phyloP scores from a whole-genome alignment of 2,113 vertebrate species.

The human (Homo sapiens) region DNA sequence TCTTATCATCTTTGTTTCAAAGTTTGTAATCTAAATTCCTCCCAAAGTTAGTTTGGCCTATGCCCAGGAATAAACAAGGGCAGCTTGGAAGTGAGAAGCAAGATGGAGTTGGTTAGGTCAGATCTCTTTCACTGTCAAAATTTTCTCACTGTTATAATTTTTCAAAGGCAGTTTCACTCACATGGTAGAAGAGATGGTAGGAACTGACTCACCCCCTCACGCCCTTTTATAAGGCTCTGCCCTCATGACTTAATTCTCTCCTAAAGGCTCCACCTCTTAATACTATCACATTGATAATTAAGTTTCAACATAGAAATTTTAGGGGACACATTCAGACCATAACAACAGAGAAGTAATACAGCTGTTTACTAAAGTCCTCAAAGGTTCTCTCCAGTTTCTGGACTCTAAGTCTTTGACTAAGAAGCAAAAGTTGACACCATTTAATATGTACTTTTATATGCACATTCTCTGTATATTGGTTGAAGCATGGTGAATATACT shows the following conservation, averaged over 20 bases:
- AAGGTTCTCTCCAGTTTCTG: neutral
- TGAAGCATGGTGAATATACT: neutral
- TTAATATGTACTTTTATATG: neutral
- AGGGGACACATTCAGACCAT: neutral
- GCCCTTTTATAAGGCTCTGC: neutral
- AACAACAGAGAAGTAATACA: neutral
- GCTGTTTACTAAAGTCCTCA: neutral
- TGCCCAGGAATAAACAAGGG: too few relatives aligned
- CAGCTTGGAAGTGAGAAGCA: too few relatives aligned
- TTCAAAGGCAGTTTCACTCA: too few relatives aligned
- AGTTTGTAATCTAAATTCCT: too few relatives aligned
- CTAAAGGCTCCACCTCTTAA: neutral
- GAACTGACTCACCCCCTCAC: neutral
- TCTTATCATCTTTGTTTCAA: too few relatives aligned
- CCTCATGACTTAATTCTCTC: neutral
- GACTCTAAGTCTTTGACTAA: conserved; percentile 22
- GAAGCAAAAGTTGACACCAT: neutral
- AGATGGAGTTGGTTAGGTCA: too few relatives aligned
- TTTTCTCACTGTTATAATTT: too few relatives aligned
- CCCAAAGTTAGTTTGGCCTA: too few relatives aligned
- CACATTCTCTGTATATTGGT: neutral
- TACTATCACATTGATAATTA: neutral
- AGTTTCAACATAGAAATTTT: neutral
- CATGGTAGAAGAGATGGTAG: neutral
- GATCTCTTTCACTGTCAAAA: too few relatives aligned